A percentile compares a stretch with the other conserved stretches of the same genome.
Evolutionary conservation across 2,797 vertebrate genomes (phyloP).

Genomic region (Hippopotamyrus pictus): DNA sequence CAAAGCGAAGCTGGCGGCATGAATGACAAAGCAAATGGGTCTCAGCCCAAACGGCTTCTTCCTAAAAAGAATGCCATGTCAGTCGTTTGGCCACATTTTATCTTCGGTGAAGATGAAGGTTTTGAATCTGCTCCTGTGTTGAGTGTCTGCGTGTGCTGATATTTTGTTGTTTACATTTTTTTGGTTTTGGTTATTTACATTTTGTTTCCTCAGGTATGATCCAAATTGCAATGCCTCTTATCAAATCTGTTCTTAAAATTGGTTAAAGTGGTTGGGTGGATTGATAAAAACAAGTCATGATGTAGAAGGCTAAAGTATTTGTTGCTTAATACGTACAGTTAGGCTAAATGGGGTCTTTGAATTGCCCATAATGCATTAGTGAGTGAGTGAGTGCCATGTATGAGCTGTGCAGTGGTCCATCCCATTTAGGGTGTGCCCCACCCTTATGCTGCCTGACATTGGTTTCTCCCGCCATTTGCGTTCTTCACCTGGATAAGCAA

Average conservation of each 20-base stretch:
- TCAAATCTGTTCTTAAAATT: background rate
- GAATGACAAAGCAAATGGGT: background rate
- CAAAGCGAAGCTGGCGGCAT: background rate
- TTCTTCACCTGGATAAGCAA: background rate
- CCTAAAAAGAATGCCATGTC: background rate
- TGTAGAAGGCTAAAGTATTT: background rate
- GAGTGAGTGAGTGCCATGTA: background rate
- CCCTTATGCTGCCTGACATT: background rate
- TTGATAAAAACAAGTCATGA: background rate
- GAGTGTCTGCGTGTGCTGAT: background rate
- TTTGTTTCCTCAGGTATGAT: background rate
- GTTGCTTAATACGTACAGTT: background rate
- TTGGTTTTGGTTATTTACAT: background rate
- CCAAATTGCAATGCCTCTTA: background rate
- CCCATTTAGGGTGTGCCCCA: background rate
- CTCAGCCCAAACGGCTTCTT: background rate
- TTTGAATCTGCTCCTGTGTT: background rate
- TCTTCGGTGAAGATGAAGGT: background rate
- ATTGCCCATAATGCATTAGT: background rate
- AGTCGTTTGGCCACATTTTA: background rate
- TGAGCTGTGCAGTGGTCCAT: background rate
- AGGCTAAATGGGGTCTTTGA: background rate
- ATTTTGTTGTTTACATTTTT: background rate
- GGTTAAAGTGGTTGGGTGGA: background rate
- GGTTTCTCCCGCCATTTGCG: background rate